Conservation (phyloP, 2,888 invertebrate genomes). For the Trissonchulus latispiculum region DNA sequence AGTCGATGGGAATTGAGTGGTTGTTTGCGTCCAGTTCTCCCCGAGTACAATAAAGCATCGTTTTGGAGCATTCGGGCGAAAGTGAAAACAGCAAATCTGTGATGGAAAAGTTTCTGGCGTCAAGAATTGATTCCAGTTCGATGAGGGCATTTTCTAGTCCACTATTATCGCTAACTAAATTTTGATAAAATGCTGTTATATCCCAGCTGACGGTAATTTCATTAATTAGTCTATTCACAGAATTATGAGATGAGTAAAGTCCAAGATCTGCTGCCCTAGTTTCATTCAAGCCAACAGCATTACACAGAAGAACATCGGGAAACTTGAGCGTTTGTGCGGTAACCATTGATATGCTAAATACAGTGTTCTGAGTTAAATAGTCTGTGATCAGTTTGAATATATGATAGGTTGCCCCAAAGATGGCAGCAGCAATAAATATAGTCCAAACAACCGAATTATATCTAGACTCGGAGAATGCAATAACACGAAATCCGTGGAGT, state of each 20-base stretch:
- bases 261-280: background rate
- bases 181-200: background rate
- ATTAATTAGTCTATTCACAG: background rate
- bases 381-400: background rate
- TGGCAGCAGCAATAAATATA: background rate
- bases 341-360: slow-evolving; percentile 6
- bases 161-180: background rate
- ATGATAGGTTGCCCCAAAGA: background rate
- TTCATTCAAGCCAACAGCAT: background rate
- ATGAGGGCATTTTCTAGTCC: background rate
- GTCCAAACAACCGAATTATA: background rate
- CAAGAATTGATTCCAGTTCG: background rate
- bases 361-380: slow-evolving; percentile 2
- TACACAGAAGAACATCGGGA: slow-evolving; percentile 13
- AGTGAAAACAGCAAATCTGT: background rate
- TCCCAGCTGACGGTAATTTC: background rate
- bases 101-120: background rate
- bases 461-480: background rate
- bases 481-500: slow-evolving; percentile 2
- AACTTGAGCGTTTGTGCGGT: background rate
- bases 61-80: background rate
- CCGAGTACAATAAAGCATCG: background rate
- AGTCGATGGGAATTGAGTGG: background rate
- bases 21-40: background rate
- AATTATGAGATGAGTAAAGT: background rate